Evolutionary conservation across 1,140 invertebrate genomes (phyloP).

Genomic region (Micrasema longulum): DNA sequence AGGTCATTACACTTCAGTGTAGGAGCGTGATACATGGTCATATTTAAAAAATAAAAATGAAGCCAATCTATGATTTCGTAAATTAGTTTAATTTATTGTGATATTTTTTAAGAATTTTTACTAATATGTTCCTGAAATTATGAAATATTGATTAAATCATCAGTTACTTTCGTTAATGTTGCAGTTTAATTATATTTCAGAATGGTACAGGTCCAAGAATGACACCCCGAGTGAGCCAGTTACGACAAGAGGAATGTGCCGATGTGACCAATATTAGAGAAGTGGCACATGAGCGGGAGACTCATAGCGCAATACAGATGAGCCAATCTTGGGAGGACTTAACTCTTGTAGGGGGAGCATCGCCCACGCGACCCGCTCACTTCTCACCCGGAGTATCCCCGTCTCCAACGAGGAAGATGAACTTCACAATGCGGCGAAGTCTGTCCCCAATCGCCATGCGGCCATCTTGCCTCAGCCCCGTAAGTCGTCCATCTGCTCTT

Average conservation of each 20-base stretch:
- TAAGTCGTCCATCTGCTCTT: conserved; percentile 82
- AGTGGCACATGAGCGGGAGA: conserved; percentile 89
- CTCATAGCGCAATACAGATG: conserved; percentile 89
- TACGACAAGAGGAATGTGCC: conserved; percentile 88
- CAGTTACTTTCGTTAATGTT: no score
- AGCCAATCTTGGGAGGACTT: conserved; percentile 92
- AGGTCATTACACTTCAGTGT: no score
- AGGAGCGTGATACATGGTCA: no score
- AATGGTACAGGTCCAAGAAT: conserved; percentile 73
- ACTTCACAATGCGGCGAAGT: conserved; percentile 81
- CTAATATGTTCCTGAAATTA: no score
- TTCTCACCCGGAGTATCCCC: conserved; percentile 75
- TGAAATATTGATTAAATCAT: no score
- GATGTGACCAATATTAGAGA: conserved; percentile 84
- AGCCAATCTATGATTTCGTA: no score
- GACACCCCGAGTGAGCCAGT: conserved; percentile 85
- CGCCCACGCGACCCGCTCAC: conserved; percentile 66
- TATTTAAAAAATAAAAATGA: no score
- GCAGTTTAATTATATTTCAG: no score
- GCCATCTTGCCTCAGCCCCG: conserved; percentile 76
- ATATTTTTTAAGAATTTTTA: no score
- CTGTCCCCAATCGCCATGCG: conserved; percentile 86
- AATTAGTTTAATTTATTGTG: no score
- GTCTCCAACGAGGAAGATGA: conserved; percentile 81
- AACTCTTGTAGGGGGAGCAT: conserved; percentile 76